Percentiles rank a stretch among this genome's conserved stretches.
phyloP scores from a whole-genome alignment of 92 coral and sea anemone species.

The Zoanthus sansibaricus region DNA sequence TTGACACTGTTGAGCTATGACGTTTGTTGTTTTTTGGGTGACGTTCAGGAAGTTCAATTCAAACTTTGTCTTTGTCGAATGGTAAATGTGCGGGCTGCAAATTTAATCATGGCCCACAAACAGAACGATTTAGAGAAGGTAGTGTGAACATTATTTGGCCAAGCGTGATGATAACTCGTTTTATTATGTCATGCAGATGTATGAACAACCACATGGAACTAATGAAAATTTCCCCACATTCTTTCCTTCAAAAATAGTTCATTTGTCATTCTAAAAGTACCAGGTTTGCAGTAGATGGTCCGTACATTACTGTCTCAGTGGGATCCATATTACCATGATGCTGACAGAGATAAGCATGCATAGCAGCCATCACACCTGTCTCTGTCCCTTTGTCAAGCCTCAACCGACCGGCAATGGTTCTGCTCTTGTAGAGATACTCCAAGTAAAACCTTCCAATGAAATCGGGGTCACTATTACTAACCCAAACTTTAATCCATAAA shows the following conservation, averaged over 20 bases:
- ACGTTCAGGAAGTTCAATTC: not conserved
- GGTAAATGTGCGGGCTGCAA: slow-evolving; percentile 2
- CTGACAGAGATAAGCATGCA: slow-evolving; percentile 27
- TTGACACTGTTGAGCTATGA: not conserved
- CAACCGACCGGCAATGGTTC: slow-evolving; percentile 16
- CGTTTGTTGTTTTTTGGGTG: not conserved
- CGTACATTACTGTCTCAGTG: slow-evolving; percentile 16
- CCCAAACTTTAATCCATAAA: slow-evolving; percentile 21
- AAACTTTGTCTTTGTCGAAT: not conserved
- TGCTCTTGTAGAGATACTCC: not conserved
- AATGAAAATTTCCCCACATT: too few species aligned
- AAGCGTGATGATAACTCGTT: not conserved
- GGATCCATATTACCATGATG: slow-evolving; percentile 27
- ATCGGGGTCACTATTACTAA: slow-evolving; percentile 19
- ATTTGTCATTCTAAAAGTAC: not conserved
- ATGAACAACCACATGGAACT: too few species aligned
- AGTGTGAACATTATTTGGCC: not conserved
- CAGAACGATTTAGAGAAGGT: not conserved
- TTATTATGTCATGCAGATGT: not conserved
- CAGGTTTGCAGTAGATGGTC: slow-evolving; percentile 30
- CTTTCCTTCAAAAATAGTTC: not conserved
- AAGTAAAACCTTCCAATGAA: slow-evolving; percentile 21
- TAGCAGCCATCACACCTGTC: slow-evolving; percentile 29
- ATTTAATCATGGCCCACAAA: slow-evolving; percentile 4
- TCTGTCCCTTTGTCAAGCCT: slow-evolving; percentile 28